phyloP scores from a whole-genome alignment of 2,888 invertebrate species.

The Horisme vitalbata region DNA sequence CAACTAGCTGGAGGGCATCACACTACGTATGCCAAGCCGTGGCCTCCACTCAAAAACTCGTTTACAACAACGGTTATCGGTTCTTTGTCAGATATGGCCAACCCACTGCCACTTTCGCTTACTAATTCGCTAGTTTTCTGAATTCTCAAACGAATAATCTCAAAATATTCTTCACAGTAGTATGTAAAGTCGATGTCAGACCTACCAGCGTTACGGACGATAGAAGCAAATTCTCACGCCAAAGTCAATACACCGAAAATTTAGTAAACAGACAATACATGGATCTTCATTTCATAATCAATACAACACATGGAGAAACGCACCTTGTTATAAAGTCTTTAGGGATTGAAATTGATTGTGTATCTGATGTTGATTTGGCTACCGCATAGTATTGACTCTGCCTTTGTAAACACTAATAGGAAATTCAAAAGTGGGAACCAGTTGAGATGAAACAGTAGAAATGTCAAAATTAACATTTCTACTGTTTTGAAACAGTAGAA shows the following conservation, averaged over 20 bases:
- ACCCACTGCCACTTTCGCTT: neutral
- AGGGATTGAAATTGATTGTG: constrained; percentile 37
- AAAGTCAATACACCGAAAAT: constrained; percentile 74
- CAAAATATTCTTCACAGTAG: constrained; percentile 65
- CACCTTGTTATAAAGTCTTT: constrained; percentile 32
- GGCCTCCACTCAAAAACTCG: too few relatives aligned
- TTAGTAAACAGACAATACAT: constrained; percentile 76
- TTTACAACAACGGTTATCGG: too few relatives aligned
- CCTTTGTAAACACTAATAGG: constrained; percentile 81
- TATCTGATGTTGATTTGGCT: constrained; percentile 54
- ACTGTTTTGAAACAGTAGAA: constrained; percentile 79
- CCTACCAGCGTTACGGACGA: constrained; percentile 76
- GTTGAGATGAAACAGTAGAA: constrained; percentile 78
- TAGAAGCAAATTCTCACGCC: constrained; percentile 79
- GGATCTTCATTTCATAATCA: constrained; percentile 62
- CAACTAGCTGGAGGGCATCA: too few relatives aligned
- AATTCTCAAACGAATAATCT: too few relatives aligned
- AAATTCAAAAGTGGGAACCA: constrained; percentile 79
- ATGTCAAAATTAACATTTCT: too few relatives aligned
- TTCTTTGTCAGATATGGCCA: too few relatives aligned
- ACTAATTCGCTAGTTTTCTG: constrained; percentile 2
- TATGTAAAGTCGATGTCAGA: constrained; percentile 68
- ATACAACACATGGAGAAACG: constrained; percentile 32
- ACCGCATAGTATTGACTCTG: constrained; percentile 71
- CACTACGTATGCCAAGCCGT: too few relatives aligned